Conservation (phyloP, 2,888 invertebrate species). For the Rhyacophila evoluta region DNA sequence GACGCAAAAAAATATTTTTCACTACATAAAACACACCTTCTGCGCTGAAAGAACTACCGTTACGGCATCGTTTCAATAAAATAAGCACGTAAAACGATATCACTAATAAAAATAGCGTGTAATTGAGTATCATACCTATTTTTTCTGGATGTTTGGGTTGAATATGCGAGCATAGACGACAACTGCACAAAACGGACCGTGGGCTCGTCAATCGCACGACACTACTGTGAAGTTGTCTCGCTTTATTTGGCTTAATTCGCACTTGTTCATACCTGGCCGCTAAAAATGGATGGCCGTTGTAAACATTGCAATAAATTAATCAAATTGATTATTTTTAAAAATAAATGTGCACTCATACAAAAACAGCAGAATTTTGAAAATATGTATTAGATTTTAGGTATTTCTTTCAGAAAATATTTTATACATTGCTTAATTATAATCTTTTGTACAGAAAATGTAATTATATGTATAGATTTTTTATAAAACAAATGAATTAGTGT, state of each 20-base stretch:
- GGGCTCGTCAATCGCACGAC: conserved; percentile 7
- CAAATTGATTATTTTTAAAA: conserved; percentile 32
- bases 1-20: conserved; percentile 25
- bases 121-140: conserved; percentile 6
- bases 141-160: conserved; percentile 16
- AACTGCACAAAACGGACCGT: neutral
- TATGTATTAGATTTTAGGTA: too few relatives aligned
- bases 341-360: conserved; percentile 32
- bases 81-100: neutral
- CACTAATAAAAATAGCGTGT: neutral
- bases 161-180: neutral
- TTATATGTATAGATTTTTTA: too few relatives aligned
- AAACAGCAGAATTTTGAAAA: too few relatives aligned
- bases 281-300: conserved; percentile 39
- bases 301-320: conserved; percentile 36
- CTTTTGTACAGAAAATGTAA: too few relatives aligned
- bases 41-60: neutral
- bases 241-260: conserved; percentile 20
- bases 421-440: too few relatives aligned
- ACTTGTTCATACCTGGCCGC: conserved; percentile 34
- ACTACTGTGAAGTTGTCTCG: conserved; percentile 44
- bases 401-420: too few relatives aligned
- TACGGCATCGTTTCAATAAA: neutral
- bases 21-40: neutral
- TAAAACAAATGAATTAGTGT: too few relatives aligned